Base-by-base conservation (phyloP, 1,140 invertebrate species). In the Cydia fagiglandana region DNA sequence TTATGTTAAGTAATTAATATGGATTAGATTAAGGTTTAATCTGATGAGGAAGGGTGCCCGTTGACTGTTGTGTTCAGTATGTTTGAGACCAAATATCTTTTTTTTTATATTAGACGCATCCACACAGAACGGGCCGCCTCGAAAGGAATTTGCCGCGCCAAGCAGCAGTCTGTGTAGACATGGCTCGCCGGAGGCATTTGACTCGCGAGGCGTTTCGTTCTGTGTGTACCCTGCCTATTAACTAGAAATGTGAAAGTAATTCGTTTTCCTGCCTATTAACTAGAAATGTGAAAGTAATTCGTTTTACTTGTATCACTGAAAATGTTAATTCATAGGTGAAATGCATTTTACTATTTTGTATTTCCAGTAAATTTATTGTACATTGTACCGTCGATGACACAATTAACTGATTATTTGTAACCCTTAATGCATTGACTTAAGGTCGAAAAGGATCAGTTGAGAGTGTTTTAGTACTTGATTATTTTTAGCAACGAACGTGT, bases 61-160 rank as follows among this genome's bases (percentile, higher is more conserved):
- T 24, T 70, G n/a, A 41, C n/a, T 41, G 34, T 70, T 17, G 66
- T 70, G 66, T 70, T 70, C 66, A 70, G 66, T 70, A 70, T 70
- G 66, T 41, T 70, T 70, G 34, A 70, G 34, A 70, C 66, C 66
- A 70, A 70, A 70, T 45, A 70, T 68, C 2, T 13, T 68, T 68
- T 68, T 38, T 15, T 38, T 38, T 38, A 38, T 41, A 9, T 10
- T 41, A 38, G 38, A 7, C 9, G 38, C 7, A 30, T 10, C 64
- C 20, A 64, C 12, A 47, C 45, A 15, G 45, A 47, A 15, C 38
- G 7, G 0, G 38, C 38, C 38, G 45, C 13, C 13, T 47, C 13
- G 45, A 1, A 2, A 47, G 13, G 12, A 47, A 13, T 15, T 45
- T 47, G 45, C 45, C 45, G 13, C 45, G 45, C 0, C 1, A 13